phyloP scores from a whole-genome alignment of 1,140 invertebrate species.

The Eriocheir sinensis region DNA sequence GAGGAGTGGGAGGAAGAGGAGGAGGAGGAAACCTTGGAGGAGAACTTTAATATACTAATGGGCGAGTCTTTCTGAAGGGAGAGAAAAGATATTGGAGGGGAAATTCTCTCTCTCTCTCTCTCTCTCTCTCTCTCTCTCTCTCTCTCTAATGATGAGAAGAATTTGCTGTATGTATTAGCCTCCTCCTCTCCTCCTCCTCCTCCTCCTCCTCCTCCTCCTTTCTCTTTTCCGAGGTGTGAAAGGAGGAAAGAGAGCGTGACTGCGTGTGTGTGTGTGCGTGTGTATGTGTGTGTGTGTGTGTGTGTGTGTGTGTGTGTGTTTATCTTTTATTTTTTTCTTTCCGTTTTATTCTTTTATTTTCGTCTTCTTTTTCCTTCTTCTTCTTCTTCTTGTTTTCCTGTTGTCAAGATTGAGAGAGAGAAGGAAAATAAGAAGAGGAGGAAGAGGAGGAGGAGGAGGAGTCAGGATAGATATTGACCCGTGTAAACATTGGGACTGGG shows the following conservation, averaged over 20 bases:
- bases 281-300: neutral
- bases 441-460: no score
- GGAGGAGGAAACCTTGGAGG: neutral
- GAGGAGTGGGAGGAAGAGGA: neutral
- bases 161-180: no score
- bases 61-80: neutral
- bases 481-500: neutral
- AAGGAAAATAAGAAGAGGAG: neutral
- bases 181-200: neutral
- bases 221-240: neutral
- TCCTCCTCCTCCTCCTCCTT: neutral
- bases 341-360: no score
- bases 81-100: no score
- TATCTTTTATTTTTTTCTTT: no score
- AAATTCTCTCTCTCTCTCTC: conserved; percentile 6
- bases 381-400: no score
- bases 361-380: no score
- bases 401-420: no score
- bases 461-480: conserved; percentile 13
- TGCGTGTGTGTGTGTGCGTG: neutral
- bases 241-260: neutral
- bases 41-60: neutral
- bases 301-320: neutral
- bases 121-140: conserved; percentile 20
- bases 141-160: neutral